Percentiles rank a stretch among this genome's conserved stretches.
These are phyloP conservation scores for Dysmachus trigonus DNA, from an alignment of 2,888 invertebrate genomes.

Conservation along the genomic window DNA sequence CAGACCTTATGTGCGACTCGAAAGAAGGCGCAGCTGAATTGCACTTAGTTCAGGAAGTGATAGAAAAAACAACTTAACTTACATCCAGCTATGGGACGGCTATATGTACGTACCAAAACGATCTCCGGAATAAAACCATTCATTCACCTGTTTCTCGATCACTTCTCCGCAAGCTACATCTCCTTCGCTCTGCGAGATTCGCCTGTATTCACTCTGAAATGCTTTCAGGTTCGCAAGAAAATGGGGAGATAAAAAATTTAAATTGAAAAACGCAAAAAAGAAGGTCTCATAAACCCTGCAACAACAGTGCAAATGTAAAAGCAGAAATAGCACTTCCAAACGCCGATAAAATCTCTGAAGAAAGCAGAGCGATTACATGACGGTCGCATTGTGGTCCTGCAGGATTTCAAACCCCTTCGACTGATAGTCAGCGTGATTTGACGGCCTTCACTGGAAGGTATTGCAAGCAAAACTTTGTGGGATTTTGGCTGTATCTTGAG, in stretches of 20 bases:
- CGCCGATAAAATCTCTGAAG: slow-evolving; percentile 7
- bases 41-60: slow-evolving; percentile 32
- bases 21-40: slow-evolving; percentile 31
- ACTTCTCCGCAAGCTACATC: not conserved
- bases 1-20: not conserved
- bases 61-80: slow-evolving; percentile 25
- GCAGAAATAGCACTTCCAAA: not conserved
- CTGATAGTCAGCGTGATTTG: slow-evolving; percentile 2
- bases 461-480: not conserved
- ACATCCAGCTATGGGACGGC: not conserved
- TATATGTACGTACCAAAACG: not conserved
- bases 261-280: slow-evolving; percentile 30
- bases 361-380: not conserved
- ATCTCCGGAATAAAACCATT: not conserved
- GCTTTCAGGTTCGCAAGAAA: not conserved
- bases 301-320: not conserved
- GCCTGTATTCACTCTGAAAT: slow-evolving; percentile 16
- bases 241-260: slow-evolving; percentile 30
- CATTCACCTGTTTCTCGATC: not conserved
- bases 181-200: not conserved
- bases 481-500: not conserved
- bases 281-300: not conserved
- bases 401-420: not conserved
- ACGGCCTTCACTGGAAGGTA: not conserved
- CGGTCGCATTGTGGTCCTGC: not conserved